Percentiles rank a stretch among this genome's conserved stretches.
phyloP scores from a whole-genome alignment of 2,888 invertebrate genomes.

The Tetrapedia diversipes region DNA sequence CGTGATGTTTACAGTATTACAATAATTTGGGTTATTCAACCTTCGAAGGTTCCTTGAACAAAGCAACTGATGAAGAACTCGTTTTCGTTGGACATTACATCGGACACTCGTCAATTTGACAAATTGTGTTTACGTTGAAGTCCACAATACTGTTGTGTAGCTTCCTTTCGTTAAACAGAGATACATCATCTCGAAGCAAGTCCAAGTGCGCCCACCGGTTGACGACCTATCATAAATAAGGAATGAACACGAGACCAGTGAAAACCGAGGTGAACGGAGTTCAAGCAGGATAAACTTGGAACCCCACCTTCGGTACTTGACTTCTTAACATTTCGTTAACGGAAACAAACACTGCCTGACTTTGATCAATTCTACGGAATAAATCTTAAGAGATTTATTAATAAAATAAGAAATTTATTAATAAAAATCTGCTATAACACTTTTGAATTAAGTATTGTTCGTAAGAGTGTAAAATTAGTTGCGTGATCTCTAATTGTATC shows the following conservation, averaged over 20 bases:
- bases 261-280: slow-evolving; percentile 4
- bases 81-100: background rate
- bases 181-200: background rate
- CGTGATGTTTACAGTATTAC: background rate
- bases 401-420: no score
- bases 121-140: background rate
- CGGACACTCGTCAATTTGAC: background rate
- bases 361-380: no score
- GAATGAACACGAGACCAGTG: background rate
- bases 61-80: background rate
- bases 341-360: background rate
- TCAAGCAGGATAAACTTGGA: background rate
- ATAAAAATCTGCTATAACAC: no score
- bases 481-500: no score
- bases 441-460: no score
- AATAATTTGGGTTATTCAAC: no score
- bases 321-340: background rate
- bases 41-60: background rate
- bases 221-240: background rate
- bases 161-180: no score
- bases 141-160: background rate
- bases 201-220: background rate
- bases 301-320: background rate
- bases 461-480: no score
- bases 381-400: no score